Base-by-base conservation (phyloP, 2,888 invertebrate species). In the Synanthedon formicaeformis region DNA sequence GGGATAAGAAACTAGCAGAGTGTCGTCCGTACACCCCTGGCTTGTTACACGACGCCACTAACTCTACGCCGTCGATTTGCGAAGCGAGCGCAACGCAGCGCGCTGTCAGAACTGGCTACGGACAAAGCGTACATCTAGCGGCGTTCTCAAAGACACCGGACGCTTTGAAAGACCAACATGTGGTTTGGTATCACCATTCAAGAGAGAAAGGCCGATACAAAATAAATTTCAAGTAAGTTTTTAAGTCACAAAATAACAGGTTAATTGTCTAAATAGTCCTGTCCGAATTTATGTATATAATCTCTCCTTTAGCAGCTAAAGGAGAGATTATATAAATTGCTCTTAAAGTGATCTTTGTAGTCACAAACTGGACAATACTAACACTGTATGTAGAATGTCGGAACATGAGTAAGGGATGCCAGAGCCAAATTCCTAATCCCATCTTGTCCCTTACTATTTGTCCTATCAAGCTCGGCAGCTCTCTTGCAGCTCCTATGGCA, bases 1-100 rank as follows among this genome's bases (percentile, higher is more conserved):
- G 92, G 92, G 91, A 91, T 66, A 90, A 90, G 62, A 89, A 90
- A 64, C 82, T 87, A 1, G 88, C 86, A 1, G 80, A 84, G 11
- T 91, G 91, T 67, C 87, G 89, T 52, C 88, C 89, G 0, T 90
- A 90, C 69, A 78, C 82, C n/a, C 88, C 89, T 6, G 88, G 83
- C 1, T 70, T 91, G 8, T 79, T 91, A 14, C 91, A 91, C 68
- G 90, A 90, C 61, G 90, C 90, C 1, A 89, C 90, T 14, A 90
- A 90, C 66, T 88, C 89, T 6, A 90, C 90, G 1, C 88, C 89
- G 3, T 88, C 90, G 3, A 82, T 90, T 55, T 90, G 90, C 60
- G 89, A 90, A 56, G 84, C 88, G 52, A 89, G 88, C 59, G 88
- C 90, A 4, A 88, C 89, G 23, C 78, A 89, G 59, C 88, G 88